These are phyloP conservation scores for Dicrostonyx torquatus DNA, from an alignment of 2,797 vertebrate genomes.

Conservation along the genomic window DNA sequence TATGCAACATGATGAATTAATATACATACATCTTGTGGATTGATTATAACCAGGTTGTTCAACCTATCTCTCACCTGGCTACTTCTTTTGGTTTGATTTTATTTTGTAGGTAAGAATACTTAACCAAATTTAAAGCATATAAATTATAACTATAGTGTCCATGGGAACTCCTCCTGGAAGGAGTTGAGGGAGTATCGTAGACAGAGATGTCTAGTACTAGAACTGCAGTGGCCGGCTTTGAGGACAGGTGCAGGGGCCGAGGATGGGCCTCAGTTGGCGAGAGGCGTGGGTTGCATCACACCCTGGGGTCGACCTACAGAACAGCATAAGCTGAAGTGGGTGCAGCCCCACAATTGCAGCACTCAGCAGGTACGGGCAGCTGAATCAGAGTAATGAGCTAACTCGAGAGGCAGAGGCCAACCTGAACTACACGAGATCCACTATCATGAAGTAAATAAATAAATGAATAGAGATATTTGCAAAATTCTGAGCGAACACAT, in stretches of 20 bases:
- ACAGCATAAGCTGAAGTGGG: neutral
- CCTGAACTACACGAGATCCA: neutral
- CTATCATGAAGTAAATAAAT: neutral
- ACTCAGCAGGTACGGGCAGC: neutral
- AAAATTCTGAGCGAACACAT: neutral
- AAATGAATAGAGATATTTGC: neutral
- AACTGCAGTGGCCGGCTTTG: neutral
- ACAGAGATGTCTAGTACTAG: neutral
- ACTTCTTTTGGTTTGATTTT: neutral
- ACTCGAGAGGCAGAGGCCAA: neutral
- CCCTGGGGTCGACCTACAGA: accelerated
- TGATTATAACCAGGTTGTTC: neutral
- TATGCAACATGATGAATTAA: neutral
- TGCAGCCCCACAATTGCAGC: neutral
- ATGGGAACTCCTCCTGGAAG: neutral
- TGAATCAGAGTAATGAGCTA: neutral
- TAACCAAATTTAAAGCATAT: neutral
- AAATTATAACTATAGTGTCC: neutral
- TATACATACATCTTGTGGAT: neutral
- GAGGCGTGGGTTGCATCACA: neutral
- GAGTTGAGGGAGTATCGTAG: neutral
- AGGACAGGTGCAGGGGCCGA: neutral
- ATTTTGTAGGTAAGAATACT: neutral
- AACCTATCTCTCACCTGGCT: neutral
- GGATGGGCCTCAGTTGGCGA: neutral